phyloP scores from a whole-genome alignment of 2,113 vertebrate species.

The Bubo blakistoni region DNA sequence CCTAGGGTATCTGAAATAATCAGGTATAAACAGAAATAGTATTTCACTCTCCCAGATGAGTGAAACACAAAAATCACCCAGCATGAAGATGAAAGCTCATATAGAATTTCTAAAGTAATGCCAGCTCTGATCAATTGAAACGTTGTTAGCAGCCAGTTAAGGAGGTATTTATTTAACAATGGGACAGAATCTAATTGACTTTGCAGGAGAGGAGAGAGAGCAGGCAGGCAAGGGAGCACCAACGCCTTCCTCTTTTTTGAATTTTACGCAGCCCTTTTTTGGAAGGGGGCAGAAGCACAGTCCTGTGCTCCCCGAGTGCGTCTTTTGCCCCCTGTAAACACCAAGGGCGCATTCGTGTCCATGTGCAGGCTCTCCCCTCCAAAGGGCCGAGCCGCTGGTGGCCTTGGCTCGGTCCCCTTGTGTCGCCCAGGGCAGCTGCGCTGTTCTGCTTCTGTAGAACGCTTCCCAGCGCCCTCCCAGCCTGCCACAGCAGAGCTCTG shows the following conservation, averaged over 20 bases:
- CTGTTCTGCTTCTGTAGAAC: background rate
- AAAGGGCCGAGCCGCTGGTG: background rate
- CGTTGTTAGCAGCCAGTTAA: background rate
- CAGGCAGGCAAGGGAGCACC: background rate
- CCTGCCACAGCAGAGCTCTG: background rate
- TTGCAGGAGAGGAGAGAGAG: background rate
- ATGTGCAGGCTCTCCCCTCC: background rate
- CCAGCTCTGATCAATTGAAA: slow-evolving; percentile 23
- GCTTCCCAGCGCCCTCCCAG: background rate
- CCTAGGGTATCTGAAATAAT: background rate
- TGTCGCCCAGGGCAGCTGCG: fast-evolving
- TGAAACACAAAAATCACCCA: background rate
- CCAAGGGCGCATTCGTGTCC: background rate
- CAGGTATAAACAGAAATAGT: background rate
- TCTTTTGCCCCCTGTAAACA: background rate
- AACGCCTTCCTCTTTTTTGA: background rate
- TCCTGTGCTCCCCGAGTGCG: fast-evolving
- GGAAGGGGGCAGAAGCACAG: background rate
- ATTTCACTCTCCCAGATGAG: background rate
- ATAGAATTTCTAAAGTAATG: background rate
- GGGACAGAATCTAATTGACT: slow-evolving; percentile 9
- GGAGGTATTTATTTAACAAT: slow-evolving; percentile 22
- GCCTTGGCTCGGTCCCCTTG: no score
- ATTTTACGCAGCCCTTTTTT: background rate
- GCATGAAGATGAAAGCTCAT: slow-evolving; percentile 3